Evolutionary conservation across 2,888 invertebrate species (phyloP), one percentile per base, ranked within the genome.

Genomic region (Coelinius sp.): DNA sequence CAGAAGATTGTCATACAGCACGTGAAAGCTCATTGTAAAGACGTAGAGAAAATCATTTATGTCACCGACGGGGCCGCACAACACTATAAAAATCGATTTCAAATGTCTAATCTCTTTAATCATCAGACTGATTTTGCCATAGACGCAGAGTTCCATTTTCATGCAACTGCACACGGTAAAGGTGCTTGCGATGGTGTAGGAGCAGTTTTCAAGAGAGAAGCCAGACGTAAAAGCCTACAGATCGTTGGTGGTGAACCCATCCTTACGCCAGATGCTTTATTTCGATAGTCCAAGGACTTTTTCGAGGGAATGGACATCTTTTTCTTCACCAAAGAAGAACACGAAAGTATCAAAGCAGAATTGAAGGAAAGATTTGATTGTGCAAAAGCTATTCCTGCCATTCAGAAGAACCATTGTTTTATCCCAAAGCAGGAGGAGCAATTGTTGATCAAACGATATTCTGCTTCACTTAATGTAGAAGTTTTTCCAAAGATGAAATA

Each of bases 121-220:
- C 71, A 77, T 49, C 20, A 71, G 65, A 53, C 59, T 35, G 74
- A 77, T 53, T 76, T 76, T 69, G 70, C 56, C 35, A 46, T 77
- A n/a, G 25, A 17, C 17, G 83, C 80, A 14, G 79, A 83, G 69
- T 82, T 79, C 78, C 71, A 83, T 67, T 80, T 77, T 62, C 77
- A 77, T 76, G 78, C 77, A 4, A 78, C 79, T 2, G 68, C 71
- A 1, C 81, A 82, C 76, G 80, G 81, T 1, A 82, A 82, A 71
- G 74, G 77, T 12, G 72, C 80, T 8, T 80, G 81, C n/a, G n/a
- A n/a, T n/a, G n/a, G n/a, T n/a, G n/a, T n/a, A n/a, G n/a, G n/a
- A n/a, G n/a, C n/a, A n/a, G n/a, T n/a, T n/a, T n/a, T n/a, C n/a
- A n/a, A n/a, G n/a, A n/a, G n/a, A n/a, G n/a, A n/a, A n/a, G n/a